Conservation (phyloP, 2,113 vertebrate genomes). For the Paramisgurnus dabryanus region DNA sequence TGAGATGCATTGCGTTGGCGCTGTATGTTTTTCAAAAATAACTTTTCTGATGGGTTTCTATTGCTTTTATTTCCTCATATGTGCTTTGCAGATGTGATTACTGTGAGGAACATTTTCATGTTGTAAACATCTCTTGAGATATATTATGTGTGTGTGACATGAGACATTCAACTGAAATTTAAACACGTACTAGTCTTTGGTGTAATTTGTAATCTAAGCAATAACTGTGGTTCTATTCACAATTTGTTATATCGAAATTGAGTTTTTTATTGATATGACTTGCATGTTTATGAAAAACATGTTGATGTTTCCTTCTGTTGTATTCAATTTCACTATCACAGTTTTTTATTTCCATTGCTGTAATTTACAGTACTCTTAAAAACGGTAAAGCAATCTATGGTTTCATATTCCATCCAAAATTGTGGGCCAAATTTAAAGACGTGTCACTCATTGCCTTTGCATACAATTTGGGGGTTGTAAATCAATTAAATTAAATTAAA, state of each 20-base stretch:
- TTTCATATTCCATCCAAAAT: too few species aligned
- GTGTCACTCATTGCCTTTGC: too few species aligned
- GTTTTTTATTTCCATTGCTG: too few species aligned
- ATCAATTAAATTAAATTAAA: too few species aligned
- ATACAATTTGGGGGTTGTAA: too few species aligned
- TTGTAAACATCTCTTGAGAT: background rate
- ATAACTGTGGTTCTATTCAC: background rate
- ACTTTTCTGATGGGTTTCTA: background rate
- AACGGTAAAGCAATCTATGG: too few species aligned
- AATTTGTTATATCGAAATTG: background rate
- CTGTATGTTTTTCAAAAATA: background rate
- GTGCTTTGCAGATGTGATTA: background rate
- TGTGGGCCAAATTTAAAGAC: too few species aligned
- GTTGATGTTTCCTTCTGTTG: too few species aligned
- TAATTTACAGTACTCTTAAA: too few species aligned
- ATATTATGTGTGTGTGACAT: background rate
- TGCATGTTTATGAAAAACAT: too few species aligned
- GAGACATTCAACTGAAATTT: background rate
- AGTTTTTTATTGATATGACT: background rate
- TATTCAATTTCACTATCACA: too few species aligned
- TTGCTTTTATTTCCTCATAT: slow-evolving; percentile 10
- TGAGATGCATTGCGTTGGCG: background rate
- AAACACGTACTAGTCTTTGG: too few species aligned
- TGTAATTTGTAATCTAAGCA: background rate
- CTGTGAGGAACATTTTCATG: background rate